Evolutionary conservation across 2,797 vertebrate genomes (phyloP).

Genomic region (Crax fasciolata): DNA sequence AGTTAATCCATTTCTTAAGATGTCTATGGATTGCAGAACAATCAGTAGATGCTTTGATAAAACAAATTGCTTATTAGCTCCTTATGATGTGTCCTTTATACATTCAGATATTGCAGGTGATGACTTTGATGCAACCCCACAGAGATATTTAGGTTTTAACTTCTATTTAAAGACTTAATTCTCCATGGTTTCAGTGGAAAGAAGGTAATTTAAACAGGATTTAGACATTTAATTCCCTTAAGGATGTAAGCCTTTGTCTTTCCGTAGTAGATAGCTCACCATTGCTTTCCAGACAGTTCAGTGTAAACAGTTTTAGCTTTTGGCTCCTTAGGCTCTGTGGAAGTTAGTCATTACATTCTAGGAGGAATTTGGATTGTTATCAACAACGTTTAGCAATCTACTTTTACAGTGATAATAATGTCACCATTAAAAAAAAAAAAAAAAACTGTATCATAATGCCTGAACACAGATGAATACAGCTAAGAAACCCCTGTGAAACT

Average conservation of each 20-base stretch:
- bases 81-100: not conserved
- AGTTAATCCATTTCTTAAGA: not conserved
- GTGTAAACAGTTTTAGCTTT: not conserved
- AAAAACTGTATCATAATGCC: not conserved
- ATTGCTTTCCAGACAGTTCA: not conserved
- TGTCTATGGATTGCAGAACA: not conserved
- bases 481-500: not conserved
- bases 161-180: constrained; percentile 13
- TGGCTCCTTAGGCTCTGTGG: not conserved
- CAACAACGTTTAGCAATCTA: not conserved
- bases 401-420: not conserved
- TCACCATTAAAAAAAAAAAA: not conserved
- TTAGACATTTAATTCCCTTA: constrained; percentile 19
- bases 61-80: not conserved
- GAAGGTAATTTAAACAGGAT: constrained; percentile 38
- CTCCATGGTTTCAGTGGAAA: constrained; percentile 27
- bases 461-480: not conserved
- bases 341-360: not conserved
- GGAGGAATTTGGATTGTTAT: not conserved
- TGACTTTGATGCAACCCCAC: not conserved
- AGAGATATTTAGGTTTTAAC: not conserved
- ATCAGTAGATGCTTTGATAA: not conserved
- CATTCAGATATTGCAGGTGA: not conserved
- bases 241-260: not conserved
- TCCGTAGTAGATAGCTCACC: not conserved